A percentile compares a stretch with the other conserved stretches of the same genome.
phyloP scores from a whole-genome alignment of 2,888 invertebrate genomes.

The Heterodera filipjevi region DNA sequence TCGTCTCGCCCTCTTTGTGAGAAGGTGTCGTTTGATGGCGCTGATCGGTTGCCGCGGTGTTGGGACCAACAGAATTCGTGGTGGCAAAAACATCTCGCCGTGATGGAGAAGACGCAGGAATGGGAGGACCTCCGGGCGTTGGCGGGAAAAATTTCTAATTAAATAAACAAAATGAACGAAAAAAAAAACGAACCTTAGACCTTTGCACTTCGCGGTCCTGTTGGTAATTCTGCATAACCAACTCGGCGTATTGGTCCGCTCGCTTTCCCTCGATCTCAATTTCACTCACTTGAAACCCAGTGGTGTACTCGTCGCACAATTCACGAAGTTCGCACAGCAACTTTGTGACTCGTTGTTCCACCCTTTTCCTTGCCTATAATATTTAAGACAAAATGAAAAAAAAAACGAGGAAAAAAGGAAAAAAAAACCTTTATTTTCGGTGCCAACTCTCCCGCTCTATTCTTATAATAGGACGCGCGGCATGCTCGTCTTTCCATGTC shows the following conservation, averaged over 20 bases:
- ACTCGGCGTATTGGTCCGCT: constrained; percentile 24
- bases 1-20: not conserved
- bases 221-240: constrained; percentile 24
- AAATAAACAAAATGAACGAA: constrained; percentile 11
- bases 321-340: constrained; percentile 22
- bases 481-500: constrained; percentile 25
- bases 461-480: constrained; percentile 32
- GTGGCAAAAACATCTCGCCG: constrained; percentile 15
- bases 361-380: constrained; percentile 27
- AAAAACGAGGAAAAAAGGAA: too few relatives aligned
- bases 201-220: constrained; percentile 18
- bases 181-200: constrained; percentile 22
- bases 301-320: constrained; percentile 21
- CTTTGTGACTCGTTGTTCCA: constrained; percentile 23
- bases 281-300: constrained; percentile 4
- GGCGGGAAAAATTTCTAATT: not conserved
- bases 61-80: not conserved
- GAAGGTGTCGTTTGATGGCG: not conserved
- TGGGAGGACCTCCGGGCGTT: not conserved
- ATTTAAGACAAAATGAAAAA: not conserved
- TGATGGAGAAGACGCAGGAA: not conserved
- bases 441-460: constrained; percentile 21
- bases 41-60: not conserved
- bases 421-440: constrained; percentile 31
- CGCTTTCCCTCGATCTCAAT: constrained; percentile 25